Base-by-base conservation (phyloP, 2,888 invertebrate species). In the Biston betularia region DNA sequence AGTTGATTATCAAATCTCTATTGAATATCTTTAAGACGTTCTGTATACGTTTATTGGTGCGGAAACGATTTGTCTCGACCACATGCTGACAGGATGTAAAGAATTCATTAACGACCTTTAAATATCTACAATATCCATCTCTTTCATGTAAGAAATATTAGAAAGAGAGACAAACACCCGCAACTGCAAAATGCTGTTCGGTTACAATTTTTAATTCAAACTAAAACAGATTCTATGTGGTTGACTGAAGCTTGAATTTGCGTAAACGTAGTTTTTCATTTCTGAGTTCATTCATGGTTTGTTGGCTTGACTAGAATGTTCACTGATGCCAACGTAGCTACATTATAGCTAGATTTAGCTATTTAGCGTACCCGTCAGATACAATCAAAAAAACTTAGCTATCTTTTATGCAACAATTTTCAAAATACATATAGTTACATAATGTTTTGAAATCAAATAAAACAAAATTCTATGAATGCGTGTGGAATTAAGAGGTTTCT, bases 61-160 rank as follows among this genome's bases (percentile, higher is more conserved):
- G 92, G 92, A 92, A 92, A 88, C 90, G 89, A 92, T 92, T 91
- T 89, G 90, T 92, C 90, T 89, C 88, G 88, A 85, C 86, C 90
- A 85, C 89, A 90, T 86, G 91, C 84, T 89, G 91, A 90, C 90
- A 89, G 86, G 92, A 92, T 90, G 90, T 82, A 82, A 88, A 84
- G 83, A 85, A 87, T 83, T 86, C 88, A 89, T 90, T 90, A 90
- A 90, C 86, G 88, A 90, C 88, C 86, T 89, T 84, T 24, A 88
- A 24, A 24, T 24, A 24, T 24, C 24, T 24, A 24, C 3, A 24
- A 24, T 24, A 88, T 55, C 54, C 80, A 66, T 79, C 81, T 63
- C 75, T 82, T 76, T 71, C 70, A 5, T 12, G 58, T 73, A 24
- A 42, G 15, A 15, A 8, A 40, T 46, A n/a, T 35, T n/a, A 58